Percentiles rank a stretch among this genome's conserved stretches.
phyloP scores from a whole-genome alignment of 2,797 vertebrate genomes.

The Nothura maculosa region DNA sequence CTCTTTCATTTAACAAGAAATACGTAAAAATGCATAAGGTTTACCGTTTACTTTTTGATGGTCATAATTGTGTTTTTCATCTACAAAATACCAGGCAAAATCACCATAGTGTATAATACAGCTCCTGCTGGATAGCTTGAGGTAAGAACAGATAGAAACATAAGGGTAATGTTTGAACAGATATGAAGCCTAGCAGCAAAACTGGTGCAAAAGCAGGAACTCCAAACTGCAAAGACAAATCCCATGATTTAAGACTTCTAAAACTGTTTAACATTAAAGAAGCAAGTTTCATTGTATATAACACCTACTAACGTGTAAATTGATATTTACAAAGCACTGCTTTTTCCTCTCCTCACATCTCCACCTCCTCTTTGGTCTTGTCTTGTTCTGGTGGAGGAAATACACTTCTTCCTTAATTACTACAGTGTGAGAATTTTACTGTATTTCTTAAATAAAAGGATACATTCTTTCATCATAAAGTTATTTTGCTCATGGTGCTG shows the following conservation, averaged over 20 bases:
- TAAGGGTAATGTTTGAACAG: neutral
- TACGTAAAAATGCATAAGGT: neutral
- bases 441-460: slow-evolving; percentile 84
- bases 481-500: slow-evolving; percentile 98
- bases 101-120: neutral
- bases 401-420: slow-evolving; percentile 62
- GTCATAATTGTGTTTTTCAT: neutral
- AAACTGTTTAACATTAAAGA: neutral
- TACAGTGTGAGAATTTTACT: slow-evolving; percentile 15
- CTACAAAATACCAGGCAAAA: neutral
- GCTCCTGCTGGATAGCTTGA: neutral
- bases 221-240: neutral
- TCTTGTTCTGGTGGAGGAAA: slow-evolving; percentile 47
- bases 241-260: neutral
- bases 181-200: neutral
- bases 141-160: neutral
- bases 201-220: neutral
- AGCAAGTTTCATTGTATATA: neutral
- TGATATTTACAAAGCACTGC: neutral
- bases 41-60: neutral
- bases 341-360: slow-evolving; percentile 5
- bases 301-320: neutral
- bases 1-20: neutral
- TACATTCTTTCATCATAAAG: slow-evolving; percentile 99
- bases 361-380: neutral